phyloP scores from a whole-genome alignment of 2,797 vertebrate genomes.

The Oreochromis mossambicus region DNA sequence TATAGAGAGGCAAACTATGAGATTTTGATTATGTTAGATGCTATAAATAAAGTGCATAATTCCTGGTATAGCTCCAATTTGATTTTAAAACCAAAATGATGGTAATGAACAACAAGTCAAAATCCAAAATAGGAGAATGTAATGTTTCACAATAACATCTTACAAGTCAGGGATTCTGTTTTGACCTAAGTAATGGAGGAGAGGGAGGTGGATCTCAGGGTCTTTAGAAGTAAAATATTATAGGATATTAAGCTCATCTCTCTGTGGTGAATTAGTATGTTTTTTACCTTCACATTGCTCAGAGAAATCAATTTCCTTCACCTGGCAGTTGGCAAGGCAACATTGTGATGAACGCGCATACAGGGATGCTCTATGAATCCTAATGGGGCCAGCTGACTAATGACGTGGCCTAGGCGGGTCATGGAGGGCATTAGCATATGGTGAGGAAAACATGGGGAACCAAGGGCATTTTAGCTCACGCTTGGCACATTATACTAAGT shows the following conservation, averaged over 20 bases:
- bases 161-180: slow-evolving; percentile 13
- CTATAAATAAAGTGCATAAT: background rate
- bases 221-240: slow-evolving; percentile 20
- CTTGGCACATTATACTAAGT: background rate
- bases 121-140: background rate
- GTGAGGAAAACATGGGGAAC: background rate
- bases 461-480: background rate
- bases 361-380: slow-evolving; percentile 48
- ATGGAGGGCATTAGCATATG: slow-evolving; percentile 32
- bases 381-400: slow-evolving; percentile 54
- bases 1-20: background rate
- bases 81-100: background rate
- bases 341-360: slow-evolving; percentile 57
- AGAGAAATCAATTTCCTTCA: slow-evolving; percentile 69
- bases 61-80: background rate
- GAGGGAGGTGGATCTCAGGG: background rate
- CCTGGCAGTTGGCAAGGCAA: slow-evolving; percentile 68
- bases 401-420: slow-evolving; percentile 4
- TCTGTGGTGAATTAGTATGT: slow-evolving; percentile 49
- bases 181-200: slow-evolving; percentile 6
- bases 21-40: background rate
- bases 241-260: slow-evolving; percentile 50
- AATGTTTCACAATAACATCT: slow-evolving; percentile 1
- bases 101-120: background rate
- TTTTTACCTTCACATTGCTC: slow-evolving; percentile 59